Evolutionary conservation across 2,888 invertebrate species (phyloP).

Genomic region (Eupeodes latifasciatus): DNA sequence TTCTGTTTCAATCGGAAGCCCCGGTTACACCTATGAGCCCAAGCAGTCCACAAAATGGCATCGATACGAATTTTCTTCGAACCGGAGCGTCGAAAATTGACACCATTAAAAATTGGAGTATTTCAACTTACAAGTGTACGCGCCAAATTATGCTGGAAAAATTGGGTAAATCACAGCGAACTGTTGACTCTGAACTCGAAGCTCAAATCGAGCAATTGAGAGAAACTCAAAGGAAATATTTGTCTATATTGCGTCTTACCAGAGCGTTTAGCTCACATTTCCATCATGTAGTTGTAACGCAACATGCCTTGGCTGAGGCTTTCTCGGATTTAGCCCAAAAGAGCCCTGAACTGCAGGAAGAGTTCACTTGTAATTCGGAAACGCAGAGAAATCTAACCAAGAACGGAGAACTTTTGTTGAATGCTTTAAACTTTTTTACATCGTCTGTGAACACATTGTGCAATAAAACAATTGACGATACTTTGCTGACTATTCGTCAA

Average conservation of each 20-base stretch:
- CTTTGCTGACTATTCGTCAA: constrained; percentile 87
- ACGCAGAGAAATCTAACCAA: constrained; percentile 96
- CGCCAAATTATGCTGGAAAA: constrained; percentile 98
- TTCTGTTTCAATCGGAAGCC: constrained; percentile 77
- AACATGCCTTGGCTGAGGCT: constrained; percentile 95
- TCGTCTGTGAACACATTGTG: constrained; percentile 97
- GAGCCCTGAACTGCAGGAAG: constrained; percentile 97
- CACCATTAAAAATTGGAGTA: constrained; percentile 97
- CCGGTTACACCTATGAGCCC: constrained; percentile 85
- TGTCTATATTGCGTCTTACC: constrained; percentile 93
- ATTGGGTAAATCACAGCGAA: constrained; percentile 96
- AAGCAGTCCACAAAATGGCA: constrained; percentile 80
- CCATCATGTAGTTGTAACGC: constrained; percentile 93
- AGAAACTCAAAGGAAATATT: constrained; percentile 97
- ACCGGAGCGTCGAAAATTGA: constrained; percentile 91
- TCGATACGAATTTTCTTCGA: constrained; percentile 81
- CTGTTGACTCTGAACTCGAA: constrained; percentile 96
- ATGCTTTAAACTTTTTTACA: constrained; percentile 98
- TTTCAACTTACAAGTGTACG: constrained; percentile 99
- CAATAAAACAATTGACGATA: constrained; percentile 99
- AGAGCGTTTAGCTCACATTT: constrained; percentile 94
- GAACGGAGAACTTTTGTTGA: constrained; percentile 96
- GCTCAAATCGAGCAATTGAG: constrained; percentile 95
- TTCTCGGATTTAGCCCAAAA: constrained; percentile 98
- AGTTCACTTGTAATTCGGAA: constrained; percentile 97